These are phyloP conservation scores for Artemisiospiza belli DNA, from an alignment of 2,113 vertebrate genomes.

Conservation along the genomic window DNA sequence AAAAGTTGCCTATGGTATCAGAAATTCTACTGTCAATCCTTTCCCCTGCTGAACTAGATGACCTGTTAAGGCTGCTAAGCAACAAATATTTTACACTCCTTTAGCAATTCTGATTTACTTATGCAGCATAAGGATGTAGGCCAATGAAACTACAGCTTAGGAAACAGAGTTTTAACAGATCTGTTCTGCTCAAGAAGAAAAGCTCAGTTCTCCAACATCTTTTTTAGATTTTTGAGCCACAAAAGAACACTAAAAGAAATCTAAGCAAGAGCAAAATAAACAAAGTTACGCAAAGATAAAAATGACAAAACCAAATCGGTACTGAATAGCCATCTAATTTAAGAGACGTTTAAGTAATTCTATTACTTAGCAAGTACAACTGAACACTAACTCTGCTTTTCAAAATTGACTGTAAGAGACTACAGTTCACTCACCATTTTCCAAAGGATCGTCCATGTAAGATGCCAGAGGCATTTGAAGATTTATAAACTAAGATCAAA, in stretches of 20 bases:
- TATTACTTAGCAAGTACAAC: background rate
- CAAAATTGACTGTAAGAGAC: background rate
- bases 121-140: background rate
- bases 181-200: background rate
- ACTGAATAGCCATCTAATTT: background rate
- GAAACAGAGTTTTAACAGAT: background rate
- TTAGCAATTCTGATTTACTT: background rate
- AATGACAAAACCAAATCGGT: background rate
- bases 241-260: background rate
- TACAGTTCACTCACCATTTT: background rate
- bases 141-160: background rate
- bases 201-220: background rate
- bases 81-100: background rate
- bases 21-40: background rate
- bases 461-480: background rate
- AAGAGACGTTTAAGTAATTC: background rate
- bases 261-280: background rate
- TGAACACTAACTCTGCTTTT: background rate
- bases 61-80: background rate
- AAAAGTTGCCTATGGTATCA: background rate
- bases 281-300: background rate
- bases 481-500: background rate
- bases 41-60: background rate
- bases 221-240: background rate
- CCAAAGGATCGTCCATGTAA: fast-evolving